These are phyloP conservation scores for Mus pahari DNA, from an alignment of 2,113 vertebrate genomes.

Conservation along the genomic window DNA sequence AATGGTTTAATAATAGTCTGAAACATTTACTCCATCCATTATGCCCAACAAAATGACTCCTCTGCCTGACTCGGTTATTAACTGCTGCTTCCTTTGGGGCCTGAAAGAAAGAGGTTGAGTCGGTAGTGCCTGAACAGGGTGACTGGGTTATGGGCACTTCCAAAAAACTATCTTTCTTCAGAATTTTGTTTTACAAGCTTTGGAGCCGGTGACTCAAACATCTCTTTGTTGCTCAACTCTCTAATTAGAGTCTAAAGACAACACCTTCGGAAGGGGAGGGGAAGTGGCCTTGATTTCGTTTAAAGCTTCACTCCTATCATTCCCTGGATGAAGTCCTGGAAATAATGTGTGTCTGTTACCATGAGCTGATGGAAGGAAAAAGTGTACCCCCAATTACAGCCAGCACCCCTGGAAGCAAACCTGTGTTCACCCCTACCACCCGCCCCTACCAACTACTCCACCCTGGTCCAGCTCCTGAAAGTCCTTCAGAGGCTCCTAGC, in stretches of 20 bases:
- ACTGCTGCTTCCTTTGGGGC: constrained; percentile 62
- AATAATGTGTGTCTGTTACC: not conserved
- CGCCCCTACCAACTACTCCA: not conserved
- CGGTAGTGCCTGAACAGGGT: constrained; percentile 68
- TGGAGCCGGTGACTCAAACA: constrained; percentile 69
- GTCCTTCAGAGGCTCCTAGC: constrained; percentile 61
- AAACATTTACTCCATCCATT: constrained; percentile 24
- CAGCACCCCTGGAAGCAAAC: constrained; percentile 35
- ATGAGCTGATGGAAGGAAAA: constrained; percentile 57
- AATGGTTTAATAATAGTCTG: constrained; percentile 57
- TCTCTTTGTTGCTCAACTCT: constrained; percentile 61
- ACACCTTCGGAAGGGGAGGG: constrained; percentile 57
- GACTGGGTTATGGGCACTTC: constrained; percentile 69
- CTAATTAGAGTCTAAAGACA: constrained; percentile 58
- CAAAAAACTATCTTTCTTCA: constrained; percentile 61
- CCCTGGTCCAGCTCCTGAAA: constrained; percentile 20
- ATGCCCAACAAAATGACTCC: constrained; percentile 47
- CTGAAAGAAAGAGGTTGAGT: constrained; percentile 62
- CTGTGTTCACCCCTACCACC: not conserved
- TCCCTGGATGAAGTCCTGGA: not conserved
- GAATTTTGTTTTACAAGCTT: constrained; percentile 61
- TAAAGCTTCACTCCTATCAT: constrained; percentile 40
- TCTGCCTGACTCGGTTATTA: constrained; percentile 54
- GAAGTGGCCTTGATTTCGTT: constrained; percentile 54
- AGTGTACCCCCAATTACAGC: not conserved